Conservation (phyloP, 2,113 vertebrate species). For the Ailurus styani region DNA sequence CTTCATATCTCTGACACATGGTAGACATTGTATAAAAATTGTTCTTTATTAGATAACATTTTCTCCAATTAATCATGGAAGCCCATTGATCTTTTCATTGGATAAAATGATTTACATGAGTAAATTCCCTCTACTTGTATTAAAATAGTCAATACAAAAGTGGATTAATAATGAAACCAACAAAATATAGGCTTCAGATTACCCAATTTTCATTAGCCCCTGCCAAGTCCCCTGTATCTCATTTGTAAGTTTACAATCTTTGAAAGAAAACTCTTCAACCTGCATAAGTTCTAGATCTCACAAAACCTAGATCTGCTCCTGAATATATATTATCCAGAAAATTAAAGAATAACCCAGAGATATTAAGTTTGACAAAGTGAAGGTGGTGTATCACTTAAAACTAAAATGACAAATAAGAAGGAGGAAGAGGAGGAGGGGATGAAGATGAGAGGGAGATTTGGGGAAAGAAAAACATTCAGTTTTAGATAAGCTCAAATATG, state of each 20-base stretch:
- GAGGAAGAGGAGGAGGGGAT: accelerated
- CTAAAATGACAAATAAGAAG: background rate
- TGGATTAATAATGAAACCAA: background rate
- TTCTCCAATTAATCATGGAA: background rate
- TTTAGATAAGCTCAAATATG: background rate
- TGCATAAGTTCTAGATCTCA: background rate
- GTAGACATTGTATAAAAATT: background rate
- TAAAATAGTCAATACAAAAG: background rate
- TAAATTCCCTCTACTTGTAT: background rate
- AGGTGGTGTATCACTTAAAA: background rate
- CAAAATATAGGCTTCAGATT: background rate
- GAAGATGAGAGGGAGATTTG: background rate
- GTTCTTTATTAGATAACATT: background rate
- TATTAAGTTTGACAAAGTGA: background rate
- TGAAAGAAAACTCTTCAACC: background rate
- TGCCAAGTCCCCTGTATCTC: background rate
- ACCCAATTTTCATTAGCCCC: background rate
- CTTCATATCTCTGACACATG: background rate
- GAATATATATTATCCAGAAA: background rate
- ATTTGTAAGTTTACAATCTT: background rate
- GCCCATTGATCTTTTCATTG: background rate
- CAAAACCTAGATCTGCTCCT: background rate
- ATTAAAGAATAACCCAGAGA: background rate
- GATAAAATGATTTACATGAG: background rate
- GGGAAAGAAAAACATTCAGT: background rate